Conservation (phyloP, 2,797 vertebrate species). For the Parotocinclus haroldoi region DNA sequence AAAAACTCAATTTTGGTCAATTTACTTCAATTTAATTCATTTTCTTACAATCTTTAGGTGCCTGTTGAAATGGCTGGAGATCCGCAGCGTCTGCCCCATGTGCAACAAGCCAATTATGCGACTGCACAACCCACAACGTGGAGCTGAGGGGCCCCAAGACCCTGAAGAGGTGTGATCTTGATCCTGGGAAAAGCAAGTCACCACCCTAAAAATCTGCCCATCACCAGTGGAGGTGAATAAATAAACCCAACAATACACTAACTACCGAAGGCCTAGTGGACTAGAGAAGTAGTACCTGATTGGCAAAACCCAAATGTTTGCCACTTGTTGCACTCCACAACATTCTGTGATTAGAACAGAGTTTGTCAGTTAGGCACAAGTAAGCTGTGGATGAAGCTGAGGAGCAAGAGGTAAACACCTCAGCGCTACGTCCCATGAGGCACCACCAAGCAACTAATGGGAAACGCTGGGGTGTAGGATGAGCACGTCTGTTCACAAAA, state of each 20-base stretch:
- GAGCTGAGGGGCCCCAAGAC: constrained; percentile 72
- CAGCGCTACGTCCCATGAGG: constrained; percentile 64
- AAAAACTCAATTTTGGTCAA: too few relatives aligned
- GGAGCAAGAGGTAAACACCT: constrained; percentile 62
- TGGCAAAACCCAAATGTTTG: constrained; percentile 35
- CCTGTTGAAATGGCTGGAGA: constrained; percentile 83
- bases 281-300: constrained; percentile 30
- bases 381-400: constrained; percentile 52
- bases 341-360: constrained; percentile 10
- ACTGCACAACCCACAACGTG: constrained; percentile 69
- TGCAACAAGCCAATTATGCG: constrained; percentile 82
- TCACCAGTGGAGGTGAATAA: constrained; percentile 1
- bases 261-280: constrained; percentile 11
- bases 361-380: constrained; percentile 38
- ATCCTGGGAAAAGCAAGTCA: constrained; percentile 25
- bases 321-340: constrained; percentile 29
- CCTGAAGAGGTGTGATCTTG: constrained; percentile 77
- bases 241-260: constrained; percentile 19
- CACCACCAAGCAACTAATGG: constrained; percentile 70
- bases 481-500: constrained; percentile 13
- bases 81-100: constrained; percentile 82
- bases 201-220: constrained; percentile 20
- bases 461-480: constrained; percentile 20
- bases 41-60: constrained; percentile 64
- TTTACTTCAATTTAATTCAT: too few relatives aligned